Conservation (phyloP, 2,888 invertebrate genomes). For the Cenopis cana region DNA sequence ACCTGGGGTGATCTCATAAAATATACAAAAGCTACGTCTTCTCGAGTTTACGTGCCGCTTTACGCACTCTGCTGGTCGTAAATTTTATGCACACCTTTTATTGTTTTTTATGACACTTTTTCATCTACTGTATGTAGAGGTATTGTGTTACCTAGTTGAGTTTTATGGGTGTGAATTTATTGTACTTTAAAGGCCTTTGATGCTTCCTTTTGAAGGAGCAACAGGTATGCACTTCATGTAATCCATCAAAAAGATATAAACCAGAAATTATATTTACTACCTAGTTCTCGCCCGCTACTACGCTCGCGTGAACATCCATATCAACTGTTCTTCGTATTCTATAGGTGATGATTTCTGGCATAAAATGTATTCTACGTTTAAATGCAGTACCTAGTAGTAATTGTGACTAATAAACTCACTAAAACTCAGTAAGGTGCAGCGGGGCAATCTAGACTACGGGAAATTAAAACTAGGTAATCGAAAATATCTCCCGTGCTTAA, state of each 20-base stretch:
- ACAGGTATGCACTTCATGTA: not conserved
- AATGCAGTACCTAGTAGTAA: too few species aligned
- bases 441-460: too few species aligned
- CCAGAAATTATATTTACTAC: not conserved
- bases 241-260: not conserved
- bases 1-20: constrained; percentile 47
- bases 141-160: constrained; percentile 18
- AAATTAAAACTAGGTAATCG: too few species aligned
- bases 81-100: constrained; percentile 40
- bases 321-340: too few species aligned
- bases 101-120: constrained; percentile 38
- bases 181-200: not conserved
- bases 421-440: too few species aligned
- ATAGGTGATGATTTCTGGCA: too few species aligned
- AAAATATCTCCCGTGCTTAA: too few species aligned
- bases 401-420: too few species aligned
- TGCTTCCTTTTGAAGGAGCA: too few species aligned
- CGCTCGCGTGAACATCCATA: too few species aligned
- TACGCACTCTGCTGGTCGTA: constrained; percentile 27
- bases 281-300: too few species aligned
- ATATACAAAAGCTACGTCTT: constrained; percentile 48
- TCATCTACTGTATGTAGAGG: constrained; percentile 20
- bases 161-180: constrained; percentile 4
- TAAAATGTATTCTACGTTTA: too few species aligned
- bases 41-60: constrained; percentile 44